These are phyloP conservation scores for Poecilia velifera DNA, from an alignment of 2,797 vertebrate genomes.

Conservation along the genomic window DNA sequence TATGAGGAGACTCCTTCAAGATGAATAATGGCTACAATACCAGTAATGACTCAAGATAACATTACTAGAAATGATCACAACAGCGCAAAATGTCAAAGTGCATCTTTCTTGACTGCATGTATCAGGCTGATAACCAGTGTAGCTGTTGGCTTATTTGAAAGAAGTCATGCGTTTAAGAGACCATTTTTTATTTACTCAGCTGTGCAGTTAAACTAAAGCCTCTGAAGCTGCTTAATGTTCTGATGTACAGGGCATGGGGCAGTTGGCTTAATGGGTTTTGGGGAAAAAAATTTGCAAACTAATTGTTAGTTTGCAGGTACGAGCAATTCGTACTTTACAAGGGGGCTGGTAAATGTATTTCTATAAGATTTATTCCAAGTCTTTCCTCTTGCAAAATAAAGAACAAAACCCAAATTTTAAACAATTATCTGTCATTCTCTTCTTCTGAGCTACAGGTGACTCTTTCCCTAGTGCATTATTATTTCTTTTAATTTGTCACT, in stretches of 20 bases:
- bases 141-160: slow-evolving; percentile 39
- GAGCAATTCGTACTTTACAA: not conserved
- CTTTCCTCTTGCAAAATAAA: slow-evolving; percentile 3
- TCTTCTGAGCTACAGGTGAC: not conserved
- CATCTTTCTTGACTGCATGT: slow-evolving; percentile 45
- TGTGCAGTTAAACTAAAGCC: slow-evolving; percentile 55
- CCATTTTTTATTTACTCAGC: slow-evolving; percentile 54
- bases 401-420: not conserved
- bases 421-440: not conserved
- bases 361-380: not conserved
- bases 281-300: slow-evolving; percentile 37
- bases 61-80: slow-evolving; percentile 44
- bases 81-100: slow-evolving; percentile 43
- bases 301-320: slow-evolving; percentile 4
- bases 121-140: slow-evolving; percentile 32
- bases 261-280: slow-evolving; percentile 40
- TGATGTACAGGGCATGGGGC: slow-evolving; percentile 32
- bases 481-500: slow-evolving; percentile 34
- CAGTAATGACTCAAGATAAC: slow-evolving; percentile 58
- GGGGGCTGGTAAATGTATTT: not conserved
- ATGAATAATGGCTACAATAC: slow-evolving; percentile 56
- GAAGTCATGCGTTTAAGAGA: slow-evolving; percentile 32
- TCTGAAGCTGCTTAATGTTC: slow-evolving; percentile 56
- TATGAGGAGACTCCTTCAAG: slow-evolving; percentile 46
- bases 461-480: slow-evolving; percentile 1